Evolutionary conservation across 2,113 vertebrate species (phyloP), one percentile per base, ranked within the genome.

Genomic region (Cryptotis parvus): DNA sequence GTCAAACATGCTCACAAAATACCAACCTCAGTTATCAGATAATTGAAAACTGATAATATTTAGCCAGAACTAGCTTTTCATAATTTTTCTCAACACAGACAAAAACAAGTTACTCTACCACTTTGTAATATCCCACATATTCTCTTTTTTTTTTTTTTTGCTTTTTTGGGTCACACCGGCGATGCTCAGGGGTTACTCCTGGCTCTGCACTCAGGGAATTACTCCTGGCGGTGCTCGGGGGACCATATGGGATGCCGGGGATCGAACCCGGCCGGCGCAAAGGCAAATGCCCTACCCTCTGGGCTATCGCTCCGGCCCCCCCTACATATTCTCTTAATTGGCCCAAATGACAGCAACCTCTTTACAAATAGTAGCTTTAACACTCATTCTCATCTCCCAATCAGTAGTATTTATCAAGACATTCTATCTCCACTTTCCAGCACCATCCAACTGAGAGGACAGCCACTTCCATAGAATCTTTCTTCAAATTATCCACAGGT

Each of bases 81-180:
- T 91, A 84, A 76, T 92, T 94, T 22, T 29, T 86, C 77, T 80
- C 35, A 89, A 77, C 2, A 77, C 33, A 79, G 10, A 76, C 29
- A 87, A 77, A 73, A 87, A n/a, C 9, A 74, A 15, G 33, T 77
- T 76, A 52, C n/a, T 66, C 27, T 83, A 52, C 45, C 15, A 70
- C 49, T 63, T n/a, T 55, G 81, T 65, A 88, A 84, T 75, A 63
- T 45, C 9, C 6, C 14, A n/a, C n/a, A 12, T 4, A 45, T 5
- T n/a, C n/a, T n/a, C n/a, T n/a, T n/a, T n/a, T n/a, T n/a, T n/a
- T n/a, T n/a, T n/a, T n/a, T n/a, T n/a, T n/a, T n/a, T n/a, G n/a
- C n/a, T n/a, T n/a, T n/a, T n/a, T n/a, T n/a, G n/a, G n/a, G n/a
- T n/a, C n/a, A n/a, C n/a, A n/a, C n/a, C n/a, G n/a, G n/a, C n/a